Evolutionary conservation across 1,140 invertebrate genomes (phyloP), one percentile per base, ranked within the genome.

Genomic region (Sarcophaga peregrina): DNA sequence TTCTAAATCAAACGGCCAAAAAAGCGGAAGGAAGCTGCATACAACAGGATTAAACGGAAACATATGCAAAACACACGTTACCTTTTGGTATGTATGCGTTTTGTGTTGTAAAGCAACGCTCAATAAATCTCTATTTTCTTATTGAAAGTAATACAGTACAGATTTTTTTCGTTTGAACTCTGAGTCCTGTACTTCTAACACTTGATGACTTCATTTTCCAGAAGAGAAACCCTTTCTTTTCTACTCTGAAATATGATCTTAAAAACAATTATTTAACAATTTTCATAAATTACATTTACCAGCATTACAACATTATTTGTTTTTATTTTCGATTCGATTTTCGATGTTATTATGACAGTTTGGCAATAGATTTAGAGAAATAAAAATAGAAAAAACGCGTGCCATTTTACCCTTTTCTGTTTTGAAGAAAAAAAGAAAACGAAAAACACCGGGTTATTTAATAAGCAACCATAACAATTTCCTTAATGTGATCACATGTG

Each of bases 221-320:
- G 11, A 46, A 74, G 62, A 72, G n/a, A 74, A 78, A 50, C 47
- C 75, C 75, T 78, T 78, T 78, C 20, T 78, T 45, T n/a, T 13
- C 7, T 68, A 68, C 15, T 15, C 13, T 20, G 75, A 50, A 78
- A 78, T 78, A 50, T 78, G 75, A 52, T 78, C 75, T 11, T 15
- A 17, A 78, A 9, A 50, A n/a, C 75, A 78, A 78, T 78, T 78
- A 78, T 78, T 78, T 45, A 78, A 37, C 75, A 78, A 78, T 78
- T 78, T 78, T 78, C 75, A 78, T 78, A 78, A 78, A 78, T 78
- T 78, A 20, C 75, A 78, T 78, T 37, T 78, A 78, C 75, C 75
- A 78, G 75, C 75, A 68, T 68, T 68, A 68, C n/a, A 58, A 58
- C 46, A 76, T 76, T 37, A n/a, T 37, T 37, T 37, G 25, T 37